A percentile compares a stretch with the other conserved stretches of the same genome.
These are phyloP conservation scores for Sciurus niger DNA, from an alignment of 2,113 vertebrate species.

Conservation along the genomic window DNA sequence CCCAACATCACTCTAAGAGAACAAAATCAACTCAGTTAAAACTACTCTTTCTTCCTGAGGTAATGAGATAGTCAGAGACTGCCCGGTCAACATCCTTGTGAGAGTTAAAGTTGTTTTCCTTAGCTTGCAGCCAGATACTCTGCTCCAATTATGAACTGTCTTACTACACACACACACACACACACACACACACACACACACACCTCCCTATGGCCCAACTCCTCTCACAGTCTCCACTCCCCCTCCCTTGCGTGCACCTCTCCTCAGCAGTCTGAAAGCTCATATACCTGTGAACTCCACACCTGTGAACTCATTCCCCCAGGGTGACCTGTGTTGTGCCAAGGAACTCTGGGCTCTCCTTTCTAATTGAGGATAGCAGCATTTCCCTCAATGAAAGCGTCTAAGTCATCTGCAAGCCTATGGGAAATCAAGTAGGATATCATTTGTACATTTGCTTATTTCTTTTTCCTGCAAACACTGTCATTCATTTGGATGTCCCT, in stretches of 20 bases:
- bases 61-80: background rate
- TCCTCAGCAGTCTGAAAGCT: background rate
- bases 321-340: background rate
- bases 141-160: background rate
- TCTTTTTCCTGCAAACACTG: background rate
- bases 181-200: background rate
- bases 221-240: background rate
- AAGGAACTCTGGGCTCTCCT: background rate
- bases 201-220: background rate
- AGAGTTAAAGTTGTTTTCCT: background rate
- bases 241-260: too few species aligned
- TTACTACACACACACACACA: background rate
- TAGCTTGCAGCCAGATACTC: background rate
- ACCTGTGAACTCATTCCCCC: background rate
- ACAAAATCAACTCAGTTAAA: constrained; percentile 14
- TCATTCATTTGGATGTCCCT: background rate
- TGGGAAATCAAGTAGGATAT: background rate
- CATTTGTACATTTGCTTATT: background rate
- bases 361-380: background rate
- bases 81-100: background rate
- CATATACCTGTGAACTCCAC: background rate
- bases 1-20: background rate
- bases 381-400: background rate
- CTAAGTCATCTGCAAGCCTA: background rate
- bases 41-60: background rate